Conservation (phyloP, 2,888 invertebrate genomes). For the Ernsta delagoae region DNA sequence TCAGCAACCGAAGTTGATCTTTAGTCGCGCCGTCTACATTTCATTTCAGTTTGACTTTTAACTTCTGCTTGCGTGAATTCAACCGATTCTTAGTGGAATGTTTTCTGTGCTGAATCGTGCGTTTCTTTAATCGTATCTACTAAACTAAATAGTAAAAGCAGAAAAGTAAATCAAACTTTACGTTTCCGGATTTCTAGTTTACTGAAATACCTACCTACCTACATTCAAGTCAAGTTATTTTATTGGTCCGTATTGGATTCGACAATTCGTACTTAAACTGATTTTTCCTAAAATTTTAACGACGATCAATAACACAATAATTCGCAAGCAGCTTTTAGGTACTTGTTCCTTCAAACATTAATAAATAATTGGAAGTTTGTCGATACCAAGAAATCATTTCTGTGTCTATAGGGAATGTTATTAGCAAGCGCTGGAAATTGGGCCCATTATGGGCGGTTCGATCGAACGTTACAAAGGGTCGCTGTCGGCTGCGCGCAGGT, state of each 20-base stretch:
- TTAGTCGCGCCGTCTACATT: constrained; percentile 54
- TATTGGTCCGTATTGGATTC: no score
- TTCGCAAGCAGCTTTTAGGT: not conserved
- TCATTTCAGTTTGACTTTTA: constrained; percentile 58
- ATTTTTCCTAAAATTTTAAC: no score
- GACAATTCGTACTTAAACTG: no score
- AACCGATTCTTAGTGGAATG: constrained; percentile 42
- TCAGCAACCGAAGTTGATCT: constrained; percentile 59
- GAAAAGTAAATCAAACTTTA: no score
- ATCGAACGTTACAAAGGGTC: constrained; percentile 53
- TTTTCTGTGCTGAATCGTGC: constrained; percentile 58
- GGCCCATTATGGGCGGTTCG: constrained; percentile 55
- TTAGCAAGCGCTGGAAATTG: constrained; percentile 52
- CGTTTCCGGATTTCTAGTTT: not conserved
- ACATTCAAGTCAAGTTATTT: no score
- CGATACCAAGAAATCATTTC: constrained; percentile 50
- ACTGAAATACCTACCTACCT: no score
- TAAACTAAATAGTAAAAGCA: not conserved
- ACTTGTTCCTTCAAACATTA: no score
- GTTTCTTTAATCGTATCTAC: constrained; percentile 45
- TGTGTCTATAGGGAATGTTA: constrained; percentile 46
- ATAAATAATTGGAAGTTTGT: constrained; percentile 43
- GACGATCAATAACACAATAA: not conserved
- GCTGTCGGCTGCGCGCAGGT: constrained; percentile 51
- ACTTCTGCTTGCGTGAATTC: constrained; percentile 51